A percentile compares a stretch with the other conserved stretches of the same genome.
Conservation (phyloP, 2,113 vertebrate species). For the Elgaria multicarinata region DNA sequence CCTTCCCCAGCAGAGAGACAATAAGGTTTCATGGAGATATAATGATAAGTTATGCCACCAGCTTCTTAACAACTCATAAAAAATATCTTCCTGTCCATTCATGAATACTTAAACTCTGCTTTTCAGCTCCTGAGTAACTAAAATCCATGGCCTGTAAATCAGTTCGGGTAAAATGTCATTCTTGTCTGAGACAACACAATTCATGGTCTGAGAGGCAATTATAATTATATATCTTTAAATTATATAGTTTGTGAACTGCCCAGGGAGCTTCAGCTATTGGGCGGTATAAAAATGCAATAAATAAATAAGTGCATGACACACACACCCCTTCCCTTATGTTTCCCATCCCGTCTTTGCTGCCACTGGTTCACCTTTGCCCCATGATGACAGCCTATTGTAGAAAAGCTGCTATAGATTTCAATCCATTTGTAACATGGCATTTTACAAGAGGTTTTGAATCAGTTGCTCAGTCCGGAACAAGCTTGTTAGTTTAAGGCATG, state of each 20-base stretch:
- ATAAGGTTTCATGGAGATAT: background rate
- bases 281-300: too few relatives aligned
- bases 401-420: fast-evolving
- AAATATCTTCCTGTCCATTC: background rate
- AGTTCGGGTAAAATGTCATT: background rate
- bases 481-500: background rate
- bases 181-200: background rate
- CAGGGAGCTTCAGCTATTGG: too few relatives aligned
- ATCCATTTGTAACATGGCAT: background rate
- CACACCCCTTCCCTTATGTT: background rate
- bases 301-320: background rate
- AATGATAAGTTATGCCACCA: background rate
- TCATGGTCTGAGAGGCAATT: background rate
- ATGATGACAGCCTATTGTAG: background rate
- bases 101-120: conserved; percentile 14
- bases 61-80: conserved; percentile 1
- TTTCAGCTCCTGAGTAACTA: background rate
- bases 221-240: background rate
- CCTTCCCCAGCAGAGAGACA: background rate
- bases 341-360: background rate
- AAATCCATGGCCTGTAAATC: background rate
- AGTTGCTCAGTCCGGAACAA: fast-evolving
- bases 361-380: background rate
- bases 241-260: too few relatives aligned
- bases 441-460: background rate